A percentile compares a stretch with the other conserved stretches of the same genome.
Evolutionary conservation across 2,797 vertebrate species (phyloP).

Genomic region (Sphenodon punctatus): DNA sequence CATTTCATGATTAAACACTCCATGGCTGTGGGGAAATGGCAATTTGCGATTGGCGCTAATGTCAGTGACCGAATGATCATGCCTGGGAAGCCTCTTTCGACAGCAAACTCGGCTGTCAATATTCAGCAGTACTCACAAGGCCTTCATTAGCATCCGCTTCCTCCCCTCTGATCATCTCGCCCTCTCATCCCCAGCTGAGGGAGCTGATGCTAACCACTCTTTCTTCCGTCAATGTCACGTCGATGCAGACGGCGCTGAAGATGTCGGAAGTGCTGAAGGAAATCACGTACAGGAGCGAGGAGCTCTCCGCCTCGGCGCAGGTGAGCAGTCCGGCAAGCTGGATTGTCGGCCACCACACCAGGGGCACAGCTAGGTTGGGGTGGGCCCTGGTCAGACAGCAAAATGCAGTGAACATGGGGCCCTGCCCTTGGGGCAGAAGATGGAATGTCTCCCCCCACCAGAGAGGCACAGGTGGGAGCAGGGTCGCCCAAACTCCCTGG

Average conservation of each 20-base stretch:
- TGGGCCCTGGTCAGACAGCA: no score
- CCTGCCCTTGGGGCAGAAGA: no score
- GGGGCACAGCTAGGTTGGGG: no score
- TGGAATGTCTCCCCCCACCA: no score
- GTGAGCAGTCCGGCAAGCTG: constrained; percentile 64
- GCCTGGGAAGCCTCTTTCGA: constrained; percentile 16
- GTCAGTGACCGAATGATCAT: constrained; percentile 17
- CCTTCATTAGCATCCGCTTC: constrained; percentile 37
- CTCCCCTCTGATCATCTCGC: constrained; percentile 30
- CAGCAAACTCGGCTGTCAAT: constrained; percentile 27
- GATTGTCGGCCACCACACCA: neutral
- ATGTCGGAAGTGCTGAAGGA: constrained; percentile 85
- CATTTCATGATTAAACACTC: neutral
- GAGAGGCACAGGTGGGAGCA: no score
- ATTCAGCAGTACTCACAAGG: neutral
- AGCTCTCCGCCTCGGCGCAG: constrained; percentile 86
- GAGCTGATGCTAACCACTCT: constrained; percentile 85
- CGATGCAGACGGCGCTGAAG: constrained; percentile 79
- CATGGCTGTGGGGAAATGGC: constrained; percentile 23
- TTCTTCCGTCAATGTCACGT: constrained; percentile 75
- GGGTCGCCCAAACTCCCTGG: no score
- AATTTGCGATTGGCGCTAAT: constrained; percentile 35
- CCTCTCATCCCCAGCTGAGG: constrained; percentile 81
- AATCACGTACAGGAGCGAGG: constrained; percentile 81
- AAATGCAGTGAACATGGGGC: no score